phyloP scores from a whole-genome alignment of 2,113 vertebrate species.

The Chiloscyllium plagiosum region DNA sequence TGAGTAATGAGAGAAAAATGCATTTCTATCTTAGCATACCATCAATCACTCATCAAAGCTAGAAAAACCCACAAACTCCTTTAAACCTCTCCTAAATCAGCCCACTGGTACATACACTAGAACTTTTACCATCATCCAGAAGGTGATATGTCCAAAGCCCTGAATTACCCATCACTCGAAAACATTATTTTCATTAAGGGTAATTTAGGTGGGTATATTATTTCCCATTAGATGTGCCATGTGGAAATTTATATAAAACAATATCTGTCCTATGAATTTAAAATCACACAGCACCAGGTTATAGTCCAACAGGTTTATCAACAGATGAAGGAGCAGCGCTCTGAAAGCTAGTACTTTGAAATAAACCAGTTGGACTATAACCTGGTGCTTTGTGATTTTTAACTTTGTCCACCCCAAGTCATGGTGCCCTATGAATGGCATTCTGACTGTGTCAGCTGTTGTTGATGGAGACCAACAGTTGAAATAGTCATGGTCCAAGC shows the following conservation, averaged over 20 bases:
- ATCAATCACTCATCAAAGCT: conserved; percentile 3
- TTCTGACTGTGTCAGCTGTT: not conserved
- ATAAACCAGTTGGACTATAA: too few species aligned
- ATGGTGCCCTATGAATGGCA: not conserved
- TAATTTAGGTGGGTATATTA: not conserved
- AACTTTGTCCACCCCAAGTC: too few species aligned
- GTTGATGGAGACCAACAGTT: not conserved
- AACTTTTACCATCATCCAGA: not conserved
- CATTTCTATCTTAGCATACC: conserved; percentile 13
- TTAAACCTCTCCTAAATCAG: not conserved
- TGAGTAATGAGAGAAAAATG: conserved; percentile 35
- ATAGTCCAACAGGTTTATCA: too few species aligned
- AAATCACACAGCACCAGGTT: too few species aligned
- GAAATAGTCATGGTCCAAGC: not conserved
- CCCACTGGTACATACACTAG: not conserved
- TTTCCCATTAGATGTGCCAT: not conserved
- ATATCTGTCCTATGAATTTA: not conserved
- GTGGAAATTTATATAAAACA: not conserved
- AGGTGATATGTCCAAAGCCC: not conserved
- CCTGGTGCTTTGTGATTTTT: too few species aligned
- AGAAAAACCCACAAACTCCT: not conserved
- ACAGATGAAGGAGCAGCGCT: too few species aligned
- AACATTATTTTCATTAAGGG: not conserved
- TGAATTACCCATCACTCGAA: not conserved
- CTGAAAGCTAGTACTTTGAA: too few species aligned